Base-by-base conservation (phyloP, 1,140 invertebrate genomes). In the Bombyx mandarina region DNA sequence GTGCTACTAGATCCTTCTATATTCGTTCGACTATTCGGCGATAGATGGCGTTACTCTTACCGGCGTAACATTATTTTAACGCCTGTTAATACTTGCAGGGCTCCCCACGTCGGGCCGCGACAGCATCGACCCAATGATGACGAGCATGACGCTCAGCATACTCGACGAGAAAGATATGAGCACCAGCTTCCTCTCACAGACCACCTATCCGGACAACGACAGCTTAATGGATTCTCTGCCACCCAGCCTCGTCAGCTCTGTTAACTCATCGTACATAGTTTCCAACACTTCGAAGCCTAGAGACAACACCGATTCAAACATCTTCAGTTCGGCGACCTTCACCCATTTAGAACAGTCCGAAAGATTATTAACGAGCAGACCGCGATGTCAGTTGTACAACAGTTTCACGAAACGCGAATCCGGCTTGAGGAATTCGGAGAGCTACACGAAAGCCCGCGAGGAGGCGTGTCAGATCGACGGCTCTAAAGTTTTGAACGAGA, bases 121-220 rank as follows among this genome's bases (percentile, higher is more conserved):
- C 8, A 87, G 84, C 53, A 69, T 82, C 46, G 82, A 87, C 60
- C 84, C 83, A 26, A 83, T 89, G 74, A 78, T 83, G 73, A 83
- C 82, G 9, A 88, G 85, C 53, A 89, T 89, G 86, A 88, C 84
- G 1, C 77, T 82, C 42, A 88, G 84, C 52, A 88, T 89, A 53
- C 68, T 89, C 43, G 88, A 89, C 52, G 86, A 88, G 53, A 88
- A 88, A 64, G 88, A 89, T 56, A 89, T 89, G 88, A 88, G 75
- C 63, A 89, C 88, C 2, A 88, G 86, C 61, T 88, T 88, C 62
- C 78, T 89, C 2, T 89, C 88, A 2, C 87, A 88, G 54, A 86
- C 85, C n/a, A 86, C 82, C 3, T 82, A 82, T 58, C 83, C 82
- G 7, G 85, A 88, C 61, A 80, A 88, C 55, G 85, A 88, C 10